Conservation (phyloP, 2,797 vertebrate genomes). For the Acrossocheilus fasciatus region DNA sequence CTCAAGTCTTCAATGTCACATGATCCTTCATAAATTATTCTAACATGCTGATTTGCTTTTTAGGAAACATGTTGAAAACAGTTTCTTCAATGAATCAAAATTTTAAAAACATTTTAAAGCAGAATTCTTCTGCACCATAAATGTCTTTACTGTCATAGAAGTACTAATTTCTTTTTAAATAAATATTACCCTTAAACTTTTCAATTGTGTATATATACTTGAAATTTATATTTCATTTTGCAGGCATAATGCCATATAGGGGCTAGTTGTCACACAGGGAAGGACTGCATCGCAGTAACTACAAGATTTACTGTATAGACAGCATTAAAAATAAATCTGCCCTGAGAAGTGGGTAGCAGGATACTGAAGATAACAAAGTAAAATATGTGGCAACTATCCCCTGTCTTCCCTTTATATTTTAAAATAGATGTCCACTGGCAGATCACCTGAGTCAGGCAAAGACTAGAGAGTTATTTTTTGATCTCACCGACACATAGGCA, state of each 20-base stretch:
- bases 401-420: neutral
- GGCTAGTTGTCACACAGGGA: neutral
- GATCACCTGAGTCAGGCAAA: conserved; percentile 41
- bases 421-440: conserved; percentile 23
- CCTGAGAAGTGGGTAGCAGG: neutral
- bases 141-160: no score
- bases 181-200: neutral
- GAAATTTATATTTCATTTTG: neutral
- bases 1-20: neutral
- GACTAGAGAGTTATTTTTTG: neutral
- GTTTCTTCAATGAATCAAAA: neutral
- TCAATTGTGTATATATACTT: neutral
- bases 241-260: neutral
- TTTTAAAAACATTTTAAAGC: neutral
- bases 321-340: neutral
- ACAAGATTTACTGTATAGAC: neutral
- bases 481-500: conserved; percentile 91
- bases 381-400: neutral
- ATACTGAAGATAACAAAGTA: neutral
- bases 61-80: neutral
- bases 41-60: neutral
- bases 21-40: neutral
- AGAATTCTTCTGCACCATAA: neutral
- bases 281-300: neutral
- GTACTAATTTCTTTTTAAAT: no score